Evolutionary conservation across 2,113 vertebrate genomes (phyloP).

Genomic region (Leptobrachium ailaonicum): DNA sequence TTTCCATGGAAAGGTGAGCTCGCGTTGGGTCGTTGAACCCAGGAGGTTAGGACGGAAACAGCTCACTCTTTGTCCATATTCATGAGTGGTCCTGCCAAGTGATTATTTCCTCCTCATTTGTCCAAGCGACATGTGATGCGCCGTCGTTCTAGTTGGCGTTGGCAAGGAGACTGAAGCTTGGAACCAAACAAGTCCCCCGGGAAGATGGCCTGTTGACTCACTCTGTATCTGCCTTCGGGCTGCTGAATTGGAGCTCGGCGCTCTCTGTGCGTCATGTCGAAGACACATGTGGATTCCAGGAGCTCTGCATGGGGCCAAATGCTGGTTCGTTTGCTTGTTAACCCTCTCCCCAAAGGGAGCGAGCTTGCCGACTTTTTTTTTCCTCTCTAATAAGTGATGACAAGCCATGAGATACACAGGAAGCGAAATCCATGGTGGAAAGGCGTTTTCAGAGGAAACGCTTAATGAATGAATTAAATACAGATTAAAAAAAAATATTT

Average conservation of each 20-base stretch:
- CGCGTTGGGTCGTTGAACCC: conserved; percentile 18
- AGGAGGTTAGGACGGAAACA: not conserved
- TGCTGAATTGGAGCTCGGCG: conserved; percentile 35
- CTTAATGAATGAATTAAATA: no score
- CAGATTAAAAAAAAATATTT: no score
- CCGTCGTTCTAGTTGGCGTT: conserved; percentile 41
- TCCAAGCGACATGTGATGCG: conserved; percentile 36
- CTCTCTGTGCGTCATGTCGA: conserved; percentile 31
- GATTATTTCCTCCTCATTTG: conserved; percentile 39
- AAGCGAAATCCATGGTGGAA: not conserved
- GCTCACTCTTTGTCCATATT: conserved; percentile 1
- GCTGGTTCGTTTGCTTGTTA: conserved; percentile 36
- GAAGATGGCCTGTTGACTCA: conserved; percentile 29
- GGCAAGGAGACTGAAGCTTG: conserved; percentile 43
- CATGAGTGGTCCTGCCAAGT: conserved; percentile 25
- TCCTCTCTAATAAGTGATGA: conserved; percentile 26
- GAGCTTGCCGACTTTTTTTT: conserved; percentile 16
- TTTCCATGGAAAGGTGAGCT: conserved; percentile 35
- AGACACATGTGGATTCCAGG: conserved; percentile 45
- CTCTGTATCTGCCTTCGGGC: conserved; percentile 38
- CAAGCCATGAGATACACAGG: conserved; percentile 17
- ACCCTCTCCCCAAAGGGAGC: conserved; percentile 30
- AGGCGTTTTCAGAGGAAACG: no score
- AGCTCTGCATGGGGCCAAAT: conserved; percentile 35
- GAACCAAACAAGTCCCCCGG: conserved; percentile 45